These are phyloP conservation scores for Hydractinia echinata DNA, from an alignment of 30 jellyfish, hydroid and myxozoan genomes.

Conservation along the genomic window DNA sequence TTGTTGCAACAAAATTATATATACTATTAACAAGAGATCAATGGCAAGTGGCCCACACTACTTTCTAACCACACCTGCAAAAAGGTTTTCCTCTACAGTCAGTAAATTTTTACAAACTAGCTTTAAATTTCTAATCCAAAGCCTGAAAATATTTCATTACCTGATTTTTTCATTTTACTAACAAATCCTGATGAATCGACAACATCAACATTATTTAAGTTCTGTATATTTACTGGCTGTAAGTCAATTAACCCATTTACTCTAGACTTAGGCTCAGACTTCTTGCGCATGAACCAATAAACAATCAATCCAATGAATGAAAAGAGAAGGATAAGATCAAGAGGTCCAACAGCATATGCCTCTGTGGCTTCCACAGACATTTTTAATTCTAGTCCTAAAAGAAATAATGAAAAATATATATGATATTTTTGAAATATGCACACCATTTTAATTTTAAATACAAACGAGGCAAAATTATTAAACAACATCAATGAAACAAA, in stretches of 20 bases:
- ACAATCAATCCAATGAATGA: slow-evolving; percentile 45
- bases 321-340: slow-evolving; percentile 45
- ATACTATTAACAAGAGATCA: too few species aligned
- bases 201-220: not conserved
- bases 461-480: too few species aligned
- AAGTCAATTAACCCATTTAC: slow-evolving; percentile 45
- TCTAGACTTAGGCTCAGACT: slow-evolving; percentile 7
- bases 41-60: too few species aligned
- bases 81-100: not conserved
- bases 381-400: too few species aligned
- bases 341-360: slow-evolving; percentile 53
- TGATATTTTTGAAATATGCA: too few species aligned
- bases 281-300: slow-evolving; percentile 54
- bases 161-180: slow-evolving; percentile 68
- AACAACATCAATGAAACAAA: too few species aligned
- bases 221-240: slow-evolving; percentile 18
- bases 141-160: slow-evolving; percentile 1
- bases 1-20: too few species aligned
- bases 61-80: too few species aligned
- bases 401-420: too few species aligned
- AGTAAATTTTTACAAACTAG: not conserved
- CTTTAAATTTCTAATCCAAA: not conserved
- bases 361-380: not conserved
- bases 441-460: too few species aligned
- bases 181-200: slow-evolving; percentile 43